A percentile compares a stretch with the other conserved stretches of the same genome.
Evolutionary conservation across 2,113 vertebrate species (phyloP).

Genomic region (Colossoma macropomum): DNA sequence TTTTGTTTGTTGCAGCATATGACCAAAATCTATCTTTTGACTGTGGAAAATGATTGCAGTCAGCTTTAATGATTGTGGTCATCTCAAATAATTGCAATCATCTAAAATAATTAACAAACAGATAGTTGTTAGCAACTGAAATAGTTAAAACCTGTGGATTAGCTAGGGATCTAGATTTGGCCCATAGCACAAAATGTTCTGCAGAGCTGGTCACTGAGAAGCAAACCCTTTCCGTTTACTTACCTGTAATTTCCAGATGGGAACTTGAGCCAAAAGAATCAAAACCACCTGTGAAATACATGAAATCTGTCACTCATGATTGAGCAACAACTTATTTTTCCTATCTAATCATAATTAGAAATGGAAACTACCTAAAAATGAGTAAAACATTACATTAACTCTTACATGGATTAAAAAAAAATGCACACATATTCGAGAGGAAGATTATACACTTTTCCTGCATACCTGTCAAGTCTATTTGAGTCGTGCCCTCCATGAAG

Average conservation of each 20-base stretch:
- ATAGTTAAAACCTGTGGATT: background rate
- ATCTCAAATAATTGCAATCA: no score
- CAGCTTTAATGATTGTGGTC: no score
- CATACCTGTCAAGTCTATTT: slow-evolving; percentile 52
- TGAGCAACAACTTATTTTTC: no score
- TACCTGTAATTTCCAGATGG: slow-evolving; percentile 64
- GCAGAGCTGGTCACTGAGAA: background rate
- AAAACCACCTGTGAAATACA: slow-evolving; percentile 56
- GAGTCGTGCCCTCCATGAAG: slow-evolving; percentile 45
- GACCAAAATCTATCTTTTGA: no score
- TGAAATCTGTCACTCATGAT: background rate
- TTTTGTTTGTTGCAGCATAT: no score
- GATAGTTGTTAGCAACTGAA: background rate
- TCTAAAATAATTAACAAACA: no score
- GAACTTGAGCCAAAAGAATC: slow-evolving; percentile 53
- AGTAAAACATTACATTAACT: no score
- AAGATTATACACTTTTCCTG: background rate
- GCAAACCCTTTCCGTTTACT: background rate
- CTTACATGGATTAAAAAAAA: no score
- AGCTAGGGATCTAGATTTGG: background rate
- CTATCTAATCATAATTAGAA: no score
- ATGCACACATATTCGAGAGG: background rate
- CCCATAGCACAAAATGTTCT: background rate
- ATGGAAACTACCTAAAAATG: no score
- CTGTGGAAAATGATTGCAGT: no score